These are phyloP conservation scores for Heliconius melpomene DNA, from an alignment of 1,140 invertebrate species.

Conservation along the genomic window DNA sequence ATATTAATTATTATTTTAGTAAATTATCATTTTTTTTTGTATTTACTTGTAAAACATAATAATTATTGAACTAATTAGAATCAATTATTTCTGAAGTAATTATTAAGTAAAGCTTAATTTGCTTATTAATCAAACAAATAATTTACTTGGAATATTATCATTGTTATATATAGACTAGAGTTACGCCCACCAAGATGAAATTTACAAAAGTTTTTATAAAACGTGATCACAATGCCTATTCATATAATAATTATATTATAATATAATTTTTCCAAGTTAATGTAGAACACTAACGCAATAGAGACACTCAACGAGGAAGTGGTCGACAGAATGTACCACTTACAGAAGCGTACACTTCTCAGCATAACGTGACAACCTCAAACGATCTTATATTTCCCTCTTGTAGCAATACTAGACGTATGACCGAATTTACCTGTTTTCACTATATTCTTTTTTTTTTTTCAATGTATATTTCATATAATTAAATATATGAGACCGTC, in stretches of 20 bases:
- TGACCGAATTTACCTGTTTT: not conserved
- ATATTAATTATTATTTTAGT: too few species aligned
- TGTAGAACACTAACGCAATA: slow-evolving; percentile 30
- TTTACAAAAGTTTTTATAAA: not conserved
- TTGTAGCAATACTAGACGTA: slow-evolving; percentile 19
- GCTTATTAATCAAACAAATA: not conserved
- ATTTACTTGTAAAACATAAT: not conserved
- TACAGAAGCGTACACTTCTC: slow-evolving; percentile 27
- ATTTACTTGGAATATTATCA: not conserved
- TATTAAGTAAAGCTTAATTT: not conserved
- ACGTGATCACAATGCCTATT: not conserved
- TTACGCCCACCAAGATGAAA: not conserved
- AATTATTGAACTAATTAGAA: not conserved
- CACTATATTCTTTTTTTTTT: not conserved
- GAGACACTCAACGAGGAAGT: slow-evolving; percentile 28
- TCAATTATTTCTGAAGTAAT: not conserved
- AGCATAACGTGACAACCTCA: slow-evolving; percentile 30
- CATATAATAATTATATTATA: slow-evolving; percentile 7
- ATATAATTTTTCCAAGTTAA: slow-evolving; percentile 14
- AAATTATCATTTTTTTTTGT: too few species aligned
- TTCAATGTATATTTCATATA: not conserved
- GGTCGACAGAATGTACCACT: slow-evolving; percentile 24
- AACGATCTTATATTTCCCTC: slow-evolving; percentile 29
- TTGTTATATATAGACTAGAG: not conserved
- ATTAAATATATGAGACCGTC: too few species aligned